Percentiles rank a stretch among this genome's conserved stretches.
phyloP scores from a whole-genome alignment of 2,888 invertebrate genomes.

The Trichopoda pennipes region DNA sequence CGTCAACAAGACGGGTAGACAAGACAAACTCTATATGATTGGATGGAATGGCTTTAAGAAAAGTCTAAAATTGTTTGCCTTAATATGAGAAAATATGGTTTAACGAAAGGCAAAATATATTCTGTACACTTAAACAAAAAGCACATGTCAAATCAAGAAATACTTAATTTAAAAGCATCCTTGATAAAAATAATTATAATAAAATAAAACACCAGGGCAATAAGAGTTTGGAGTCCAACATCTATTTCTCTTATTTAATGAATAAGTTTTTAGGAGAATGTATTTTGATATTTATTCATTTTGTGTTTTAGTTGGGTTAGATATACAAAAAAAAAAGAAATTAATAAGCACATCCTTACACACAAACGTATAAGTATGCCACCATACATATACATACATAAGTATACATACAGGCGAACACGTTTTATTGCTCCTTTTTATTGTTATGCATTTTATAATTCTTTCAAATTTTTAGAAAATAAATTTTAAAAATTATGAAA shows the following conservation, averaged over 20 bases:
- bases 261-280: too few species aligned
- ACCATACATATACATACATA: too few species aligned
- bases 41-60: conserved; percentile 44
- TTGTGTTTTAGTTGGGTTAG: conserved; percentile 40
- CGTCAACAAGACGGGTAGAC: conserved; percentile 60
- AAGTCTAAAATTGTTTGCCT: conserved; percentile 25
- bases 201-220: not conserved
- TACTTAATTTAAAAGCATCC: conserved; percentile 10
- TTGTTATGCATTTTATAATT: not conserved
- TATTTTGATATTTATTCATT: not conserved
- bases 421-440: not conserved
- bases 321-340: conserved; percentile 12
- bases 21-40: conserved; percentile 59
- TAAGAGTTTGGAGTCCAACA: too few species aligned
- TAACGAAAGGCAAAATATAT: not conserved
- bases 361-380: not conserved
- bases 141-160: conserved; percentile 8
- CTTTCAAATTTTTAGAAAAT: conserved; percentile 57
- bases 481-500: conserved; percentile 63
- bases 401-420: too few species aligned
- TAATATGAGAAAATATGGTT: conserved; percentile 40
- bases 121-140: conserved; percentile 39
- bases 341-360: not conserved
- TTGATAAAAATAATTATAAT: conserved; percentile 1
- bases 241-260: too few species aligned